A percentile compares a stretch with the other conserved stretches of the same genome.
phyloP scores from a whole-genome alignment of 2,888 invertebrate genomes.

The Uropetala carovei region DNA sequence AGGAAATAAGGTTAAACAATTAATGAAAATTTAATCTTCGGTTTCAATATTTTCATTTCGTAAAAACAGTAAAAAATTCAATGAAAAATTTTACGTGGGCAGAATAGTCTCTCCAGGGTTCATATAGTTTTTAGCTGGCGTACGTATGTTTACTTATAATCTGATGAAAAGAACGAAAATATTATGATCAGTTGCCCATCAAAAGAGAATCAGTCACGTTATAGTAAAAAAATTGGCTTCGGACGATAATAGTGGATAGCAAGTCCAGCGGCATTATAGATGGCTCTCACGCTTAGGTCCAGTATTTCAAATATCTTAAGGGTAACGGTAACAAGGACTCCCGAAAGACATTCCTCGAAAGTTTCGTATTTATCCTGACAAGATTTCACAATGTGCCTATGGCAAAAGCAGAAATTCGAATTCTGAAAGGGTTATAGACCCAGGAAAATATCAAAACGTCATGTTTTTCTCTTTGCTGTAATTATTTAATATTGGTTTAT shows the following conservation, averaged over 20 bases:
- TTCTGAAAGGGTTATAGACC: not conserved
- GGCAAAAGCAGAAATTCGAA: constrained; percentile 21
- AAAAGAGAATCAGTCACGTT: too few relatives aligned
- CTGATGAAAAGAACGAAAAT: too few relatives aligned
- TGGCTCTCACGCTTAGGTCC: not conserved
- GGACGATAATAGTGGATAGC: not conserved
- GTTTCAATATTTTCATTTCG: too few relatives aligned
- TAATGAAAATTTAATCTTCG: too few relatives aligned
- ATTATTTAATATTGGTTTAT: constrained; percentile 36
- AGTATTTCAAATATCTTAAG: not conserved
- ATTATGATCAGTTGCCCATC: too few relatives aligned
- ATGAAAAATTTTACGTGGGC: too few relatives aligned
- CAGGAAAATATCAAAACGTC: not conserved
- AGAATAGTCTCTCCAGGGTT: too few relatives aligned
- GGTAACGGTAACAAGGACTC: not conserved
- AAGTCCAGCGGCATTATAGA: not conserved
- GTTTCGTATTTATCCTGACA: not conserved
- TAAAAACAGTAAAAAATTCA: too few relatives aligned
- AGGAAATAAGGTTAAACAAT: too few relatives aligned
- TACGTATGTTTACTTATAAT: too few relatives aligned
- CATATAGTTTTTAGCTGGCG: too few relatives aligned
- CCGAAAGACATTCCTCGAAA: not conserved
- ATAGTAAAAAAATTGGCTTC: too few relatives aligned
- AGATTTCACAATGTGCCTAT: constrained; percentile 32
- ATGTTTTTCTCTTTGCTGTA: not conserved